Percentiles rank a stretch among this genome's conserved stretches.
phyloP scores from a whole-genome alignment of 2,888 invertebrate species.

The Tachina grossa region DNA sequence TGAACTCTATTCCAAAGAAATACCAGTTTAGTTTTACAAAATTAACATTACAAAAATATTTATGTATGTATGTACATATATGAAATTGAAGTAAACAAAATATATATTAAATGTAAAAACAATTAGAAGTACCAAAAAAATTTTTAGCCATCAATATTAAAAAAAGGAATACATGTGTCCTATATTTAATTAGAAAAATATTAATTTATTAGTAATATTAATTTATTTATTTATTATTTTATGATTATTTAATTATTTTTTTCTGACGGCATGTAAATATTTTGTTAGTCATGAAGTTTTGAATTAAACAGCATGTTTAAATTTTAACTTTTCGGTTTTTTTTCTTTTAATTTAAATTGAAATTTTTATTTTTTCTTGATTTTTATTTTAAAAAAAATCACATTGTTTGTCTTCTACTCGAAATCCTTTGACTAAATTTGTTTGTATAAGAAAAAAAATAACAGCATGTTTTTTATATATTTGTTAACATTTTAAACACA shows the following conservation, averaged over 20 bases:
- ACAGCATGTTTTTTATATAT: slow-evolving; percentile 57
- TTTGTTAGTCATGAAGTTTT: not conserved
- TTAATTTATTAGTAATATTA: not conserved
- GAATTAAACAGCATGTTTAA: slow-evolving; percentile 42
- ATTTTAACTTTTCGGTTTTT: not conserved
- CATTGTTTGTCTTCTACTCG: slow-evolving; percentile 61
- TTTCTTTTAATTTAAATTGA: not conserved
- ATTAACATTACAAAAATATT: not conserved
- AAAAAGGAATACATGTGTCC: slow-evolving; percentile 76
- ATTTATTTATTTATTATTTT: slow-evolving; percentile 5
- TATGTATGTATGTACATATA: not conserved
- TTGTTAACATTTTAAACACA: slow-evolving; percentile 4
- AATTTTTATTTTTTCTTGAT: slow-evolving; percentile 14
- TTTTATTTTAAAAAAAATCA: slow-evolving; percentile 39
- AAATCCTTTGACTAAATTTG: slow-evolving; percentile 41
- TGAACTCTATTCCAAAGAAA: not conserved
- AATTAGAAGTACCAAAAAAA: slow-evolving; percentile 38
- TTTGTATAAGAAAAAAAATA: slow-evolving; percentile 24
- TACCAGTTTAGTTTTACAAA: slow-evolving; percentile 15
- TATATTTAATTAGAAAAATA: slow-evolving; percentile 77
- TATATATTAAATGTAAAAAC: not conserved
- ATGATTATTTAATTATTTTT: too few species aligned
- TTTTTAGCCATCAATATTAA: slow-evolving; percentile 13
- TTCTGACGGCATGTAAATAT: slow-evolving; percentile 55
- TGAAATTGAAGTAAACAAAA: not conserved